Evolutionary conservation across 1,140 invertebrate species (phyloP).

Genomic region (Aethina tumida): DNA sequence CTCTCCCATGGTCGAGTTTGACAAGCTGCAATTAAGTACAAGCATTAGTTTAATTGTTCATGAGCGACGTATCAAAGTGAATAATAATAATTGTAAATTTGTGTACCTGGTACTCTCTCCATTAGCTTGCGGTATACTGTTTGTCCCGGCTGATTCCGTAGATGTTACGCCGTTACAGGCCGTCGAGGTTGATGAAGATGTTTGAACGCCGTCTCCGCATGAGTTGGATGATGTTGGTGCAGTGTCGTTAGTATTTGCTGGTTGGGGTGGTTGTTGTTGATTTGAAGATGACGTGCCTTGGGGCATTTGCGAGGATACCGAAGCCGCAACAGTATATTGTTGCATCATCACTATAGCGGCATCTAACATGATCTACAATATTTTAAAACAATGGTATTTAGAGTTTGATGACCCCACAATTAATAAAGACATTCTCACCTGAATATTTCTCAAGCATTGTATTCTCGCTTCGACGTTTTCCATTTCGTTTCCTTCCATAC

Average conservation of each 20-base stretch:
- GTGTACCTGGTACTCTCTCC: constrained; percentile 2
- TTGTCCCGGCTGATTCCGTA: no score
- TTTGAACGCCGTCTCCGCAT: no score
- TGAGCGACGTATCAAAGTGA: no score
- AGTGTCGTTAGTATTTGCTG: background rate
- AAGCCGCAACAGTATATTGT: constrained; percentile 65
- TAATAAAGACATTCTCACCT: constrained; percentile 33
- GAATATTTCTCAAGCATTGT: constrained; percentile 72
- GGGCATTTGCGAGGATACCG: constrained; percentile 23
- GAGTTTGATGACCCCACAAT: background rate
- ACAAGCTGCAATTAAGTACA: no score
- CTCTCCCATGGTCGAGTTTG: no score
- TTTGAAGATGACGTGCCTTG: background rate
- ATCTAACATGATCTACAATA: constrained; percentile 61
- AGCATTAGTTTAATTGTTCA: no score
- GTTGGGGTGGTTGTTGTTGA: no score
- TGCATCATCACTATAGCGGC: constrained; percentile 81
- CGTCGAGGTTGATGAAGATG: no score
- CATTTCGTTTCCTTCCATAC: constrained; percentile 81
- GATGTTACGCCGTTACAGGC: no score
- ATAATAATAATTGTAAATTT: no score
- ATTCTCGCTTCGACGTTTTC: constrained; percentile 84
- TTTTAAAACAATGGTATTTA: constrained; percentile 4
- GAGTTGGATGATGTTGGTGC: no score
- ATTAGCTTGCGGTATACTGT: no score